A percentile compares a stretch with the other conserved stretches of the same genome.
Conservation (phyloP, 1,140 invertebrate species). For the Drosophila leontia region DNA sequence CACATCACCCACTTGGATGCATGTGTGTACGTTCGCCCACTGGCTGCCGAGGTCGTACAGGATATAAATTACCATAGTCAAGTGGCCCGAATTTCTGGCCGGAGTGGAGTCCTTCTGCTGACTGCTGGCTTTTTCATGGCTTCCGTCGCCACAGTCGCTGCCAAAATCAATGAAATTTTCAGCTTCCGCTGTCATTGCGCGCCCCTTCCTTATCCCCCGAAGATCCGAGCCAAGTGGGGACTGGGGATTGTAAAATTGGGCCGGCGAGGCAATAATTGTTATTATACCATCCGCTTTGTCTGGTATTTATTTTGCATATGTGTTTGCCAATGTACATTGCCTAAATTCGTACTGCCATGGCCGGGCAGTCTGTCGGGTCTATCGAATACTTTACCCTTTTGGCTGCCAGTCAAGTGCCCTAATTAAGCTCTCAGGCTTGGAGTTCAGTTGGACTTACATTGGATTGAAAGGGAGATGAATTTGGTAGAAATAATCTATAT, state of each 20-base stretch:
- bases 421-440: not conserved
- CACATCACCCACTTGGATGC: conserved; percentile 17
- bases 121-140: conserved; percentile 67
- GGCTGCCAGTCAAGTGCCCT: conserved; percentile 11
- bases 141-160: conserved; percentile 51
- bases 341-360: not conserved
- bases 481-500: not conserved
- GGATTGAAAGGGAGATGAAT: not conserved
- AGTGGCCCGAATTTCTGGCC: conserved; percentile 64
- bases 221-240: conserved; percentile 35
- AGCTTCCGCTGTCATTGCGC: conserved; percentile 66
- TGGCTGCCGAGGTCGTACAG: conserved; percentile 58
- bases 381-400: conserved; percentile 4
- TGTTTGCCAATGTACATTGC: conserved; percentile 49
- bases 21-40: conserved; percentile 4
- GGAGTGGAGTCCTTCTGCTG: conserved; percentile 45
- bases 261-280: conserved; percentile 76
- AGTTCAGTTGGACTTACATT: not conserved
- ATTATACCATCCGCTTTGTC: conserved; percentile 78
- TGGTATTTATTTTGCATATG: conserved; percentile 80
- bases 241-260: conserved; percentile 61
- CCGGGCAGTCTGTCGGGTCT: not conserved
- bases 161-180: conserved; percentile 80
- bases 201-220: conserved; percentile 13
- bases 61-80: conserved; percentile 75